phyloP scores from a whole-genome alignment of 2,797 vertebrate genomes.

The Pelodytes ibericus region DNA sequence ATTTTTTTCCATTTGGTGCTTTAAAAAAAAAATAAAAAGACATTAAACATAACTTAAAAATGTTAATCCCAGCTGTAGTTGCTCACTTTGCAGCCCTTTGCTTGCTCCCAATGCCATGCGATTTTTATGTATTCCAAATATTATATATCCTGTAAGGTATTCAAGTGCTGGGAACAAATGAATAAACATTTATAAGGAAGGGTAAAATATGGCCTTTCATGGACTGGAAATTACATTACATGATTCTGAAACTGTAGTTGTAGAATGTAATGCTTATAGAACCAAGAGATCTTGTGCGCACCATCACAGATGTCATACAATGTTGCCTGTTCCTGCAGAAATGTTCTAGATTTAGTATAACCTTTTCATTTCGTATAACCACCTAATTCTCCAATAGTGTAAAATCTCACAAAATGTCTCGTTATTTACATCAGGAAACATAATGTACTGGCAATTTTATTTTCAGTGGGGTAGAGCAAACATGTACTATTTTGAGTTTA shows the following conservation, averaged over 20 bases:
- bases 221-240: background rate
- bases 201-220: background rate
- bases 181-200: background rate
- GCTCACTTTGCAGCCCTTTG: slow-evolving; percentile 11
- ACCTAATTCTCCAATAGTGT: no score
- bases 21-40: slow-evolving; percentile 24
- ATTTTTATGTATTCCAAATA: background rate
- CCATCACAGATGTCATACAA: no score
- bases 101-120: background rate
- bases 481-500: no score
- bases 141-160: background rate
- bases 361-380: no score
- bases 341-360: no score
- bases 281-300: no score
- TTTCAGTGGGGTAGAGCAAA: no score
- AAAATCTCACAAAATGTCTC: no score
- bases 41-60: slow-evolving; percentile 19
- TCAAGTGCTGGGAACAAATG: background rate
- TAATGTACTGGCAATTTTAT: no score
- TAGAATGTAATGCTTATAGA: no score
- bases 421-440: no score
- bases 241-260: background rate
- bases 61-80: slow-evolving; percentile 17
- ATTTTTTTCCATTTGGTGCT: slow-evolving; percentile 20
- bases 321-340: no score